phyloP scores from a whole-genome alignment of 2,888 invertebrate genomes.

The Tetanocera ferruginea region DNA sequence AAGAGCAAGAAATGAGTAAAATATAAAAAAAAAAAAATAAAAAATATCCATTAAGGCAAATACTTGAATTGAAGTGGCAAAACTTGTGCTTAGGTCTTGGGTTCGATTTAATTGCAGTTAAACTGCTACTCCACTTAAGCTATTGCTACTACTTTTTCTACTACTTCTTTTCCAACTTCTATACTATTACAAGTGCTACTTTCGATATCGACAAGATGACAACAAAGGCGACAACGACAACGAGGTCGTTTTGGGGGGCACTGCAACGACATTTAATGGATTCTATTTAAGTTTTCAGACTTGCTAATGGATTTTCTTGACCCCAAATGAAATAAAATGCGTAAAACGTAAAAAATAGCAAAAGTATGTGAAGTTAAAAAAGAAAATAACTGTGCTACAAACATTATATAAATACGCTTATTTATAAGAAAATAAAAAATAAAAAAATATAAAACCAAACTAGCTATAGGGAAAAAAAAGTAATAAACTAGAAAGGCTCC shows the following conservation, averaged over 20 bases:
- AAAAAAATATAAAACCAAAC: constrained; percentile 6
- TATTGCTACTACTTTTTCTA: not conserved
- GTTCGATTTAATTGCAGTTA: constrained; percentile 53
- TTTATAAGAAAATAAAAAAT: not conserved
- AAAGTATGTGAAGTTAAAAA: constrained; percentile 16
- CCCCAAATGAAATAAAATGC: constrained; percentile 63
- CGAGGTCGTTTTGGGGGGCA: not conserved
- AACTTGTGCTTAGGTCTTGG: constrained; percentile 44
- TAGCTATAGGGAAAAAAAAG: not conserved
- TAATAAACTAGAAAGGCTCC: not conserved
- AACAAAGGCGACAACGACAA: not conserved
- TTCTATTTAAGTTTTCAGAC: constrained; percentile 68
- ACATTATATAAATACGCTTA: not conserved
- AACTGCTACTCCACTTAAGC: not conserved
- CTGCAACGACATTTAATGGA: constrained; percentile 61
- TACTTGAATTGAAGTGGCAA: constrained; percentile 27
- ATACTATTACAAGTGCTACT: not conserved
- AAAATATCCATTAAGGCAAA: constrained; percentile 36
- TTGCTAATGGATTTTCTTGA: constrained; percentile 70
- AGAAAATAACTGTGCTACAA: constrained; percentile 3
- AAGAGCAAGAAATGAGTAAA: not conserved
- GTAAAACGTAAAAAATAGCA: constrained; percentile 14
- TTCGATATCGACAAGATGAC: not conserved
- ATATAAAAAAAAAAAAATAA: not conserved
- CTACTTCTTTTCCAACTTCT: not conserved